Conservation (phyloP, 2,113 vertebrate genomes). For the Xenus cinereus region DNA sequence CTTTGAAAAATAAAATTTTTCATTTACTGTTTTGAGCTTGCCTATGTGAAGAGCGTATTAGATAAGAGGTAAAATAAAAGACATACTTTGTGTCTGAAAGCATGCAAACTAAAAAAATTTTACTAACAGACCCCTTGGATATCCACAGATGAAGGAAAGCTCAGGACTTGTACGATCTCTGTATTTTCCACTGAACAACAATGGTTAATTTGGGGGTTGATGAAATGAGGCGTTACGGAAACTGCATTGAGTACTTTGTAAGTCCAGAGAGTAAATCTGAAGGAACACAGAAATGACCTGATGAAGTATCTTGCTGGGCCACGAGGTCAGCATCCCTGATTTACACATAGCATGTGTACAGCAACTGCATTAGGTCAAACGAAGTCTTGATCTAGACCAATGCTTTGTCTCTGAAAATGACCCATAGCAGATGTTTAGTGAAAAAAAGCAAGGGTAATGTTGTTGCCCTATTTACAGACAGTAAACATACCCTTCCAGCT, state of each 20-base stretch:
- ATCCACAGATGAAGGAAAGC: background rate
- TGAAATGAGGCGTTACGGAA: background rate
- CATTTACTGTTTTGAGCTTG: background rate
- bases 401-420: background rate
- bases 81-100: background rate
- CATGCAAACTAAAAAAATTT: background rate
- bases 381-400: background rate
- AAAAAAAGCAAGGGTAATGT: background rate
- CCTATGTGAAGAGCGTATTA: background rate
- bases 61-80: background rate
- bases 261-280: background rate
- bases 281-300: background rate
- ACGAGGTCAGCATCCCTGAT: background rate
- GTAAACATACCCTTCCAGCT: background rate
- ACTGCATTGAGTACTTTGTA: background rate
- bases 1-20: background rate
- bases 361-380: background rate
- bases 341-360: background rate
- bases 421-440: background rate
- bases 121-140: background rate
- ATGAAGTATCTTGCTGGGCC: background rate
- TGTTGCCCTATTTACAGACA: background rate
- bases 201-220: background rate
- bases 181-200: background rate
- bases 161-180: background rate